A percentile compares a stretch with the other conserved stretches of the same genome.
These are phyloP conservation scores for Gallinago jamesoni DNA, from an alignment of 2,113 vertebrate genomes.

Conservation along the genomic window DNA sequence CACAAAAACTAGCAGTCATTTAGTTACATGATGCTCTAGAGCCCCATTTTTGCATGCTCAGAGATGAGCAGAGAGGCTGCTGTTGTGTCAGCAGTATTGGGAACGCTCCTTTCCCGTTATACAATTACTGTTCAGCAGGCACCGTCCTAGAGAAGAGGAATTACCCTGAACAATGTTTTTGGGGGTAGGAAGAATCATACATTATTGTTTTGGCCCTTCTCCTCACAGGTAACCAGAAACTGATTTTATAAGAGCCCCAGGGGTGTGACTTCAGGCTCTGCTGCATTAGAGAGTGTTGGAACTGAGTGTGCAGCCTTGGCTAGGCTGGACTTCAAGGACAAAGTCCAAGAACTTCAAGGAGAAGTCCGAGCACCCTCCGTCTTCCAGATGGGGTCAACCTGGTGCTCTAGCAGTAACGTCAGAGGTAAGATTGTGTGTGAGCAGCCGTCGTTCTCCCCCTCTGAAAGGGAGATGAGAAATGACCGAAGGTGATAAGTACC, in stretches of 20 bases:
- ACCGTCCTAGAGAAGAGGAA: background rate
- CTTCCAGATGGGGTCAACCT: background rate
- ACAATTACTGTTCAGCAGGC: background rate
- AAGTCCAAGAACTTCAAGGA: background rate
- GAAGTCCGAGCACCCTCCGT: background rate
- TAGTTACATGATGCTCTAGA: background rate
- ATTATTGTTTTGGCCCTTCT: background rate
- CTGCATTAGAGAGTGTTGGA: background rate
- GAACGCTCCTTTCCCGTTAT: accelerated
- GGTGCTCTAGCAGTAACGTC: background rate
- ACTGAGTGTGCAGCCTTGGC: background rate
- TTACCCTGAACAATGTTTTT: background rate
- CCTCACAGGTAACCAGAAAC: background rate
- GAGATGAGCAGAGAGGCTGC: background rate
- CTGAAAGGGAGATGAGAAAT: slow-evolving; percentile 3
- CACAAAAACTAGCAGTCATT: background rate
- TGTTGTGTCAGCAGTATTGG: background rate
- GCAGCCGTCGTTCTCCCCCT: background rate
- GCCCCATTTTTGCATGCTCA: background rate
- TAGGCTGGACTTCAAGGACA: background rate
- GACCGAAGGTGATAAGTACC: background rate
- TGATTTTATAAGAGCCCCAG: background rate
- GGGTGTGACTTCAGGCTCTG: background rate
- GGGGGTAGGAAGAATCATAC: background rate
- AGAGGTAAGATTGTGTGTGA: background rate